These are phyloP conservation scores for Epinephelus lanceolatus DNA, from an alignment of 2,113 vertebrate genomes.

Conservation along the genomic window DNA sequence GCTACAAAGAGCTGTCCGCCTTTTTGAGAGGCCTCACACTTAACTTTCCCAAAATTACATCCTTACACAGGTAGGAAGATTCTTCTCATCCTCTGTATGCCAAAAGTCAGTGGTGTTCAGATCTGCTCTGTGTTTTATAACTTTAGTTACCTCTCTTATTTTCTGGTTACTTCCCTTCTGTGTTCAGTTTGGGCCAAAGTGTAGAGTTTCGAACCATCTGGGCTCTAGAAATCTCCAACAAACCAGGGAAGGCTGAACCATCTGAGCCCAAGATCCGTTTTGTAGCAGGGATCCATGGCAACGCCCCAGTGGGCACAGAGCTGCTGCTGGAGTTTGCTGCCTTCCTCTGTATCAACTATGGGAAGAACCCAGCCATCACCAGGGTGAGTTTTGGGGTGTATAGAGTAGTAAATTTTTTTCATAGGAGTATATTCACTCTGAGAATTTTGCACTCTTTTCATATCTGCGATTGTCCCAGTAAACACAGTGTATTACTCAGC, in stretches of 20 bases:
- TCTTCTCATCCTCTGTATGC: neutral
- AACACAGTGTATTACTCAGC: neutral
- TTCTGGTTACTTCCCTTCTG: constrained; percentile 18
- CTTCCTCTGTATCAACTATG: constrained; percentile 95
- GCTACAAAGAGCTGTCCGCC: constrained; percentile 89
- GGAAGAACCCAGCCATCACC: constrained; percentile 92
- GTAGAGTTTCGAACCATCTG: constrained; percentile 91
- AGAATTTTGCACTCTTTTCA: neutral
- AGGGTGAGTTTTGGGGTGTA: constrained; percentile 82
- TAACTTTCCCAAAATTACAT: constrained; percentile 94
- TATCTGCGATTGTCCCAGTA: too few relatives aligned
- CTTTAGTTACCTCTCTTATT: neutral
- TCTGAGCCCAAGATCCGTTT: constrained; percentile 96
- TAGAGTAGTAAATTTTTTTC: neutral
- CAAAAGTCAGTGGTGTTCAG: neutral
- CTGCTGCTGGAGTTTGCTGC: constrained; percentile 94
- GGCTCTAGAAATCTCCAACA: constrained; percentile 97
- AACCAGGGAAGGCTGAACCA: constrained; percentile 88
- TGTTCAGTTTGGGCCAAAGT: constrained; percentile 93
- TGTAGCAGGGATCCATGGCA: constrained; percentile 95
- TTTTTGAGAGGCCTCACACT: constrained; percentile 90
- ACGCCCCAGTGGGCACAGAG: constrained; percentile 94
- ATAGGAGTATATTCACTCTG: neutral
- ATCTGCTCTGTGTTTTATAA: neutral
- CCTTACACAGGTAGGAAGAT: constrained; percentile 81